Evolutionary conservation across 2,797 vertebrate genomes (phyloP).

Genomic region (Momotus momota): DNA sequence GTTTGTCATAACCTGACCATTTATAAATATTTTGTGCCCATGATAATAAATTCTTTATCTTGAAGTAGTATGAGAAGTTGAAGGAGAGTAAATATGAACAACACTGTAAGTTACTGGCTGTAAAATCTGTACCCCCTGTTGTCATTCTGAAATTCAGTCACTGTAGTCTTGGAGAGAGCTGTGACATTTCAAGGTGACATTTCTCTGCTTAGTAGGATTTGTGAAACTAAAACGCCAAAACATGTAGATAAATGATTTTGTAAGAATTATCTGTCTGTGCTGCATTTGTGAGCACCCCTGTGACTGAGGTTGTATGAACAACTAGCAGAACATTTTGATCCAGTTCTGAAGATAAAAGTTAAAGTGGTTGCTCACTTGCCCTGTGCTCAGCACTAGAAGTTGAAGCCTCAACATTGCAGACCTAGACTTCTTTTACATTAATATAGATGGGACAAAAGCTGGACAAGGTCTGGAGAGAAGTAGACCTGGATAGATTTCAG

Average conservation of each 20-base stretch:
- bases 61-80: neutral
- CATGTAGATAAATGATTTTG: neutral
- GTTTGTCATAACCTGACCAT: slow-evolving; percentile 68
- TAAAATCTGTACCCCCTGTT: neutral
- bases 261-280: neutral
- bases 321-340: neutral
- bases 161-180: neutral
- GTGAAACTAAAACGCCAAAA: neutral
- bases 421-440: neutral
- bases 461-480: neutral
- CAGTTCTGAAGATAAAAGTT: neutral
- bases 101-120: neutral
- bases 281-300: neutral
- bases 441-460: neutral
- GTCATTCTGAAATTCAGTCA: neutral
- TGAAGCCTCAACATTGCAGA: neutral
- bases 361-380: neutral
- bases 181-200: neutral
- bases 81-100: neutral
- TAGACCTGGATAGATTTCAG: neutral
- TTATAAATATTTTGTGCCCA: neutral
- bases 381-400: neutral
- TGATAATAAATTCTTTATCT: neutral
- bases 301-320: neutral
- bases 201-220: neutral